Conservation (phyloP, 2,113 vertebrate genomes). For the Neolamprologus cancellatus region DNA sequence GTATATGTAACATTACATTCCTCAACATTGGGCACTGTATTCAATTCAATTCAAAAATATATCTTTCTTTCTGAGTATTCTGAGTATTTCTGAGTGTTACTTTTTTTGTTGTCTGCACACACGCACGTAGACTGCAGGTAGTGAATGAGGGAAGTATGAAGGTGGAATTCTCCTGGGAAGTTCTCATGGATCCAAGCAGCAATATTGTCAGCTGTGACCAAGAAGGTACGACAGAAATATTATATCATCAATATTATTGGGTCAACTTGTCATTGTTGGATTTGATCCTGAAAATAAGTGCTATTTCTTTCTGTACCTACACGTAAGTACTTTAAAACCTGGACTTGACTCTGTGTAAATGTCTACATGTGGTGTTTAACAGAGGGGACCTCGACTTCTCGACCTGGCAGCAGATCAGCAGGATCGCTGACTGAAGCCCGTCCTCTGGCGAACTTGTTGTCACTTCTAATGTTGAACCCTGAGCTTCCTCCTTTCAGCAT, state of each 20-base stretch:
- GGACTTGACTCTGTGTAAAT: not conserved
- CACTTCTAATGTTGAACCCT: not conserved
- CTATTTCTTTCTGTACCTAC: not conserved
- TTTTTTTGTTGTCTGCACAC: not conserved
- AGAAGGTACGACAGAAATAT: conserved; percentile 26
- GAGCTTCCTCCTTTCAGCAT: conserved; percentile 62
- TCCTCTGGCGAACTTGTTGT: conserved; percentile 22
- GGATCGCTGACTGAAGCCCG: not conserved
- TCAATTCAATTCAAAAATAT: not conserved
- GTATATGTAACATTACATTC: not conserved
- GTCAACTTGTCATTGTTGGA: not conserved
- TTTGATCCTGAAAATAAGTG: not conserved
- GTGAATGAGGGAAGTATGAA: conserved; percentile 72
- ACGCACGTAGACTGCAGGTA: conserved; percentile 55
- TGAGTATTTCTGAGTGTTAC: not conserved
- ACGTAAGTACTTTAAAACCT: not conserved
- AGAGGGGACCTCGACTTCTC: conserved; percentile 1
- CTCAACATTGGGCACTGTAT: not conserved
- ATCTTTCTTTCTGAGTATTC: not conserved
- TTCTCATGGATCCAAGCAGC: conserved; percentile 37
- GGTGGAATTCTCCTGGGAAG: conserved; percentile 77
- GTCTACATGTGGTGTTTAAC: not conserved
- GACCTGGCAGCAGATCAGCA: conserved; percentile 13
- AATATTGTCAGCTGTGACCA: conserved; percentile 6
- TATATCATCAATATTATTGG: not conserved